These are phyloP conservation scores for Eolophus roseicapilla DNA, from an alignment of 2,113 vertebrate species.

Conservation along the genomic window DNA sequence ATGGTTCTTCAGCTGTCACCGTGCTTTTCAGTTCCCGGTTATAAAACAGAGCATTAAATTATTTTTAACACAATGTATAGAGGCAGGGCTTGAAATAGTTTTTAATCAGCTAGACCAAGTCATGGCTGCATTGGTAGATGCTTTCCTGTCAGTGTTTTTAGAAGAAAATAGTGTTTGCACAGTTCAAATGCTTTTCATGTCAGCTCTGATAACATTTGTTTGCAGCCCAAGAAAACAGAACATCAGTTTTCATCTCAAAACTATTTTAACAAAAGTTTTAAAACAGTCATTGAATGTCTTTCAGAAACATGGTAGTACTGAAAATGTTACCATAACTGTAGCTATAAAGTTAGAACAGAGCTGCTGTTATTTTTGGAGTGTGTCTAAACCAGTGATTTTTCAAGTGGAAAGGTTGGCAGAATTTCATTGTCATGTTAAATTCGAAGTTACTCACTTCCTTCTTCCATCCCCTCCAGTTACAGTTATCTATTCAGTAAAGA, in stretches of 20 bases:
- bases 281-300: not conserved
- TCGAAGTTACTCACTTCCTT: not conserved
- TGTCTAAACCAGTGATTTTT: constrained; percentile 13
- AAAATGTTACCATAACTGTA: not conserved
- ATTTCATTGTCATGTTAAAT: not conserved
- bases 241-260: not conserved
- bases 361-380: not conserved
- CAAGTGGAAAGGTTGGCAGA: not conserved
- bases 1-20: not conserved
- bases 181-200: not conserved
- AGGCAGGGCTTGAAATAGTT: not conserved
- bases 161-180: not conserved
- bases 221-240: not conserved
- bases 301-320: not conserved
- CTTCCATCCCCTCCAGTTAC: not conserved
- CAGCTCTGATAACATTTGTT: not conserved
- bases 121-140: not conserved
- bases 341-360: not conserved
- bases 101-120: not conserved
- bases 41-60: not conserved
- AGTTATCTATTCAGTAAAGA: not conserved
- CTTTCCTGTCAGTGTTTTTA: not conserved
- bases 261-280: not conserved
- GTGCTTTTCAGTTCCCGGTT: not conserved
- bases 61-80: not conserved